Percentiles rank a stretch among this genome's conserved stretches.
Conservation (phyloP, 2,797 vertebrate genomes). For the Sciurus carolinensis region DNA sequence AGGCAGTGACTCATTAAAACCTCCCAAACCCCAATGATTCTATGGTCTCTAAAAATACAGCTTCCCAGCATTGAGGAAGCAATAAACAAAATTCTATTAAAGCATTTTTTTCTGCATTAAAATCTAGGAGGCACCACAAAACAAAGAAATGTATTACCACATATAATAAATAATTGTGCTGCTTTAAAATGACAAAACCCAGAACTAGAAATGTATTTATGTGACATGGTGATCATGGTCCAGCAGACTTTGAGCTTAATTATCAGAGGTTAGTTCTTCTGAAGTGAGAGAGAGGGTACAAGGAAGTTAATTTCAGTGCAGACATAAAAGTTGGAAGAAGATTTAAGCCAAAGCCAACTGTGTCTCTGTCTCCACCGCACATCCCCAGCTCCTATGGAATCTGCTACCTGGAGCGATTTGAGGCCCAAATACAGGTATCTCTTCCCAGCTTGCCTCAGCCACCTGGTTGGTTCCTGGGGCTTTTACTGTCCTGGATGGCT, state of each 20-base stretch:
- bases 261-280: constrained; percentile 65
- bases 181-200: constrained; percentile 76
- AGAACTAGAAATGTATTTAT: background rate
- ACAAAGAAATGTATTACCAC: constrained; percentile 71
- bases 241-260: constrained; percentile 71
- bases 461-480: background rate
- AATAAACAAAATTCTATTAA: constrained; percentile 80
- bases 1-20: constrained; percentile 81
- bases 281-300: background rate
- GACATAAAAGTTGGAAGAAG: background rate
- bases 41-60: constrained; percentile 34
- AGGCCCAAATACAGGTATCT: background rate
- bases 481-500: background rate
- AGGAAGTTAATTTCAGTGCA: constrained; percentile 50
- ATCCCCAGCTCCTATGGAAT: constrained; percentile 62
- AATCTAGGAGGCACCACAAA: constrained; percentile 77
- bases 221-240: background rate
- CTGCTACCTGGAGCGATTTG: constrained; percentile 32
- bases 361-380: background rate
- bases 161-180: constrained; percentile 82
- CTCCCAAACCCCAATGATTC: constrained; percentile 74
- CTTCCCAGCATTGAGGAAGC: constrained; percentile 68
- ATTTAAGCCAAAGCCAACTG: background rate
- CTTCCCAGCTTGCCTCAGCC: background rate
- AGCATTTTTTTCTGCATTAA: constrained; percentile 81